Evolutionary conservation across 2,888 invertebrate species (phyloP), one percentile per base, ranked within the genome.

Genomic region (Nymphalis c-album): DNA sequence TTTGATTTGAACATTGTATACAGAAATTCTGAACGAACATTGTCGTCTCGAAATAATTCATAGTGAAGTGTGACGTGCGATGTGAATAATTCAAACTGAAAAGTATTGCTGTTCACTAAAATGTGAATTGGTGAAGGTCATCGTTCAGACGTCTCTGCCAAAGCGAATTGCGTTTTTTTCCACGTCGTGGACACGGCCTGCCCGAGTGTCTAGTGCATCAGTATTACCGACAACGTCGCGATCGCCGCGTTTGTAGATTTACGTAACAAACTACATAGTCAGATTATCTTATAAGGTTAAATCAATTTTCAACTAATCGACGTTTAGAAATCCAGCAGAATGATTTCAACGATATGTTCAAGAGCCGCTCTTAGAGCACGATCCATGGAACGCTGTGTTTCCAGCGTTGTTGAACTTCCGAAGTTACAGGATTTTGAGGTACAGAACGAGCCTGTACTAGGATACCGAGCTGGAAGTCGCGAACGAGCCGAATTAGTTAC

Each of bases 391-490:
- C 76, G 91, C 85, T 74, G 88, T 77, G 66, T 83, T 63, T 93
- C 94, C 62, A 95, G 95, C 67, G 93, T 97, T 55, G 94, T 97
- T 17, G 94, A 95, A 48, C 90, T 94, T 61, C 87, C 94, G 47
- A 94, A 94, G 74, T 84, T 96, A 18, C 90, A 94, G 35, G 96
- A 97, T 72, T 95, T 95, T 79, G 85, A 88, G 7, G 93, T 96
- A 10, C 88, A 93, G 81, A 98, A 98, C 90, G 97, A 98, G 85
- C 97, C 97, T 0, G 85, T 97, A 53, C 88, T 96, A 22, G 90
- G 88, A n/a, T 99, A 99, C 88, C 93, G 95, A 71, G 95, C 96
- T 71, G 96, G 96, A 60, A 97, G 97, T 72, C 86, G 93, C 65
- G 99, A 99, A 87, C 94, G 98, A 67, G 85, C 90, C 62, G 95